A percentile compares a stretch with the other conserved stretches of the same genome.
phyloP scores from a whole-genome alignment of 2,797 vertebrate genomes.

The Brachyalestes nurse region DNA sequence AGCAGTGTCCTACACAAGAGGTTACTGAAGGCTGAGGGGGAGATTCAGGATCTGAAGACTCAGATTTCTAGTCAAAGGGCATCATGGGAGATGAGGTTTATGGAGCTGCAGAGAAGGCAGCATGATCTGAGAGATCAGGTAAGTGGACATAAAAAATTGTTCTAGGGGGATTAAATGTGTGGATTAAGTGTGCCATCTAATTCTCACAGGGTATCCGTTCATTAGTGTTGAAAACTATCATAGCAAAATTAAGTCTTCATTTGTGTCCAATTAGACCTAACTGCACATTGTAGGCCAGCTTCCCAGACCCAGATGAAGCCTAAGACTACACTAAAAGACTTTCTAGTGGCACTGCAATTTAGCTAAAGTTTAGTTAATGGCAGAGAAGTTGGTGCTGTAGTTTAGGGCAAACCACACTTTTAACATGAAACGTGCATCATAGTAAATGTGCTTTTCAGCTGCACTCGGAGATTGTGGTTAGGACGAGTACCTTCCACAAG shows the following conservation, averaged over 20 bases:
- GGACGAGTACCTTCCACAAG: conserved; percentile 51
- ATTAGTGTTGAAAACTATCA: not conserved
- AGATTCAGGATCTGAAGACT: conserved; percentile 78
- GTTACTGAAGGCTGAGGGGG: conserved; percentile 78
- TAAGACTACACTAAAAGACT: not conserved
- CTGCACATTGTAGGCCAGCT: not conserved
- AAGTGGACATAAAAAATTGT: conserved; percentile 21
- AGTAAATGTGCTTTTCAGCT: conserved; percentile 56
- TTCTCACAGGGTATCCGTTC: not conserved
- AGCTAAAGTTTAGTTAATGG: too few species aligned
- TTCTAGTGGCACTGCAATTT: not conserved
- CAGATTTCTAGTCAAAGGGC: conserved; percentile 74
- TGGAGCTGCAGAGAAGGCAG: conserved; percentile 75
- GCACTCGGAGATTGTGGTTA: conserved; percentile 55
- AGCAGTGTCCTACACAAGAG: conserved; percentile 66
- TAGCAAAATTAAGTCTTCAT: not conserved
- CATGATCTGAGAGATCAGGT: conserved; percentile 77
- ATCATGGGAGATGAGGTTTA: conserved; percentile 77
- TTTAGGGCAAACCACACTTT: not conserved
- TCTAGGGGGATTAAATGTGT: not conserved
- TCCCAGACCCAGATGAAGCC: not conserved
- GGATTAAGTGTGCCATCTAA: too few species aligned
- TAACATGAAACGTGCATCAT: not conserved
- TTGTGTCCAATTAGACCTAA: not conserved
- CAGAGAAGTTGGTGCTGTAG: not conserved